phyloP scores from a whole-genome alignment of 2,113 vertebrate species.

The Nesogale talazaci region DNA sequence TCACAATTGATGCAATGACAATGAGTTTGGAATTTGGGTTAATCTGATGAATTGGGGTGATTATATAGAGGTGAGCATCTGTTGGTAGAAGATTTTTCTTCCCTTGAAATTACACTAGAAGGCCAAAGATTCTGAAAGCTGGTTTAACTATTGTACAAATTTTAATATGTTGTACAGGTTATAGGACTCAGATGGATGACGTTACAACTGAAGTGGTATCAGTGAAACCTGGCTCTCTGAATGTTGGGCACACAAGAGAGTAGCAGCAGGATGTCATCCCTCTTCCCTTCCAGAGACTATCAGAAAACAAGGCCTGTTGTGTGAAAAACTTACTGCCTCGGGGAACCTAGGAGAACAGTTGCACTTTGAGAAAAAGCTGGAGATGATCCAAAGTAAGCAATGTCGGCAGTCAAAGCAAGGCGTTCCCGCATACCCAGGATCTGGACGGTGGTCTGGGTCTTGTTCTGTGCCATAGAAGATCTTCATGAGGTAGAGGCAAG shows the following conservation, averaged over 20 bases:
- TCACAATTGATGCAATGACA: too few species aligned
- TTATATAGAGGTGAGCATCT: not conserved
- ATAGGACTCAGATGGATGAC: not conserved
- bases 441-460: not conserved
- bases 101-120: not conserved
- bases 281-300: not conserved
- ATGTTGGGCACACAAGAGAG: not conserved
- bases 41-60: not conserved
- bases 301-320: not conserved
- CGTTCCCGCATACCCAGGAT: not conserved
- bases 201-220: not conserved
- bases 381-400: not conserved
- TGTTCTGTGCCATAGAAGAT: not conserved
- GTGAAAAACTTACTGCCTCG: not conserved
- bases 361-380: conserved; percentile 2
- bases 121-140: not conserved
- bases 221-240: not conserved
- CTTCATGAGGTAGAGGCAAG: not conserved
- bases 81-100: not conserved
- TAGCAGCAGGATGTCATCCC: not conserved
- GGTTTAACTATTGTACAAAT: not conserved
- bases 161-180: not conserved
- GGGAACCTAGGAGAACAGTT: not conserved
- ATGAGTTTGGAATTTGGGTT: too few species aligned
- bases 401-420: not conserved